Evolutionary conservation across 2,888 invertebrate genomes (phyloP), one percentile per base, ranked within the genome.

Genomic region (Sepioteuthis lessoniana): DNA sequence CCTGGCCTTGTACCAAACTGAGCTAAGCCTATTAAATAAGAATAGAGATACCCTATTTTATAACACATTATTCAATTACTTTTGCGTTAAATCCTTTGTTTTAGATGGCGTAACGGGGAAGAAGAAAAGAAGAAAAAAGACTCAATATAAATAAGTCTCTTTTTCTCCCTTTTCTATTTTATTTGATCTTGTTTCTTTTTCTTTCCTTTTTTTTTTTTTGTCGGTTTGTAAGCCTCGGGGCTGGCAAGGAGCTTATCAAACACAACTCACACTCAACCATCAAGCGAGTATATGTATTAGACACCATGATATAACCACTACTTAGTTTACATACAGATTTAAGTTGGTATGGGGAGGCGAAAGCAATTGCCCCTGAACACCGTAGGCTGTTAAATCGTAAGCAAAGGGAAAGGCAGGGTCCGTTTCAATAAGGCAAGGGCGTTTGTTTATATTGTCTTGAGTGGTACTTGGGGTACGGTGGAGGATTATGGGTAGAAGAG

Each of bases 401-500:
- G 76, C 16, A 19, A 76, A 13, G 76, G 10, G 76, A 76, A 76
- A 13, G 76, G n/a, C n/a, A 76, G 3, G 76, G 31, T n/a, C 76
- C 31, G 16, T 76, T n/a, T 76, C 76, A 76, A 19, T 35, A 35
- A 76, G n/a, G n/a, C 35, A 35, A 76, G 76, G n/a, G 76, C n/a
- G 76, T 76, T 76, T 76, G 76, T 76, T 76, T 76, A 35, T 76
- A 76, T 35, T 76, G 13, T 76, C 76, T 76, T 76, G 76, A 76
- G 76, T 76, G 76, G 76, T 76, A 76, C 76, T 76, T 76, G n/a
- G 76, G 76, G 76, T 76, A 76, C 76, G 76, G 76, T 19, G 76
- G 76, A 76, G 76, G 76, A 76, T 76, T n/a, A 76, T 35, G 76
- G n/a, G 76, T 76, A 76, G n/a, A 76, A n/a, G 76, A 76, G 76